Evolutionary conservation across 2,797 vertebrate species (phyloP), one percentile per base, ranked within the genome.

Genomic region (Danio albolineatus): DNA sequence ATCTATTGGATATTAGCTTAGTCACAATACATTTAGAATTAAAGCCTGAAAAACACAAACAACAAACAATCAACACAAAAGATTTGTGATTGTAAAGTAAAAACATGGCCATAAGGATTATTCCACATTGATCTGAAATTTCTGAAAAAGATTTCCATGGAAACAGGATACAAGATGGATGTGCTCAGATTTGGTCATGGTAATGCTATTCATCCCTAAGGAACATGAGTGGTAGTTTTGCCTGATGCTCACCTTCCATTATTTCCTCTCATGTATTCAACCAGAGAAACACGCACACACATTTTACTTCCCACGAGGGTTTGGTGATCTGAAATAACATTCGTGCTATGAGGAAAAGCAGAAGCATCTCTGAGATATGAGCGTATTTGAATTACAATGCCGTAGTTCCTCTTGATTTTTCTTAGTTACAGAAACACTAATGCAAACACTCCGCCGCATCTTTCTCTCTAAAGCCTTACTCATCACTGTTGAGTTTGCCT

Each of bases 361-460:
- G 73, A 57, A 72, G 71, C 38, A 51, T 80, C 49, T 78, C 65
- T 14, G 74, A 13, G 64, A 80, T 61, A 64, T 69, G 64, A 78
- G 60, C 66, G 65, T 56, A 10, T 73, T 69, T 81, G 69, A 46
- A 41, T 71, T 62, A 43, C 21, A 60, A 48, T 9, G 43, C 43
- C 60, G 16, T 10, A 70, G 59, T 78, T 75, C 17, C 80, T 77
- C 74, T 86, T 85, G 71, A 56, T 62, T 28, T 75, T 76, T 87
- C 82, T 84, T 83, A 79, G 78, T 87, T 83, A 79, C 78, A 19
- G 66, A 78, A 70, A 59, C 53, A 12, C 75, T 85, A 39, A 38
- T 81, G 76, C 83, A 86, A 90, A 89, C 61, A 87, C 69, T 73
- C 76, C n/a, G 61, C 78, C 57, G 48, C 75, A 64, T 65, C 76